Conservation (phyloP, 2,797 vertebrate genomes). For the Spondyliosoma cantharus region DNA sequence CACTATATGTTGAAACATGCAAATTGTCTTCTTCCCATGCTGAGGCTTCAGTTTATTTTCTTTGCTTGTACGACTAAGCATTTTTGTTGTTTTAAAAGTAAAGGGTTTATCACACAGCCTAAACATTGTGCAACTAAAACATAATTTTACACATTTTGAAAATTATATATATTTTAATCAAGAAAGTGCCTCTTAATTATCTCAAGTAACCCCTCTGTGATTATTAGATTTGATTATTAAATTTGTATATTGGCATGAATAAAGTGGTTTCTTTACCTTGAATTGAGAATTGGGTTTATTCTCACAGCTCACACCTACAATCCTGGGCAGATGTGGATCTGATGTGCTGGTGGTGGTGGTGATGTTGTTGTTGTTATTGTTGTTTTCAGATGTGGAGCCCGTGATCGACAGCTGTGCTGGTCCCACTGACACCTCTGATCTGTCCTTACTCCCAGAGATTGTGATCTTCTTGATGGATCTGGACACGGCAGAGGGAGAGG, state of each 20-base stretch:
- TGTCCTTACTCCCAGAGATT: constrained; percentile 79
- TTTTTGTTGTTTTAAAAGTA: background rate
- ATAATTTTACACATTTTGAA: too few relatives aligned
- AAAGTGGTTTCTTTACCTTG: constrained; percentile 77
- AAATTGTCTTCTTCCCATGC: background rate
- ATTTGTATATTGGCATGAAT: background rate
- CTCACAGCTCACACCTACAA: constrained; percentile 83
- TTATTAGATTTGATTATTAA: background rate
- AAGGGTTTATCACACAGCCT: background rate
- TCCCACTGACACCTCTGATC: constrained; percentile 27
- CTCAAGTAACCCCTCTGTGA: background rate
- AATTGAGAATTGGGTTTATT: constrained; percentile 80
- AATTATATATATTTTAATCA: too few relatives aligned
- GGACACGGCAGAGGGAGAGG: constrained; percentile 71
- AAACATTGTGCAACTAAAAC: background rate
- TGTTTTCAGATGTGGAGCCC: constrained; percentile 73
- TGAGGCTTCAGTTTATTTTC: background rate
- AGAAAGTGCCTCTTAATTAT: background rate
- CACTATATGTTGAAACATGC: background rate
- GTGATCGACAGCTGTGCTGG: constrained; percentile 26
- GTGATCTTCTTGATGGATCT: constrained; percentile 86
- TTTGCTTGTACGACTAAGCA: background rate
- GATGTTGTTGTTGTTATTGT: constrained; percentile 79
- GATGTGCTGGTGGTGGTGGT: constrained; percentile 50
- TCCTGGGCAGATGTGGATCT: constrained; percentile 75